Base-by-base conservation (phyloP, 2,113 vertebrate genomes). In the Galbula dea region DNA sequence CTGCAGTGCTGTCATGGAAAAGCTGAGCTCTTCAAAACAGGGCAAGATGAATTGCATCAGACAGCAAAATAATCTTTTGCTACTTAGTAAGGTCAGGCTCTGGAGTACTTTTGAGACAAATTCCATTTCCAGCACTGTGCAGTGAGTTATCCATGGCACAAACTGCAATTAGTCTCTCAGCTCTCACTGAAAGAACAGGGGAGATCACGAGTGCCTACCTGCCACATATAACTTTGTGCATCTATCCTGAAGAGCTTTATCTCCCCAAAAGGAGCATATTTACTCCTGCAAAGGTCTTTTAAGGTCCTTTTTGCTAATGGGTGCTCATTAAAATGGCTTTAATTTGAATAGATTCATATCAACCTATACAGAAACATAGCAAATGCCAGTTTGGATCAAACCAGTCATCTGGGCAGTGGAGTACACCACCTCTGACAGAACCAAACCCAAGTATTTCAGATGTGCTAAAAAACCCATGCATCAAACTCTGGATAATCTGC, bases 31-130 rank as follows among this genome's bases (percentile, higher is more conserved):
- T 67, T 83, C 84, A 72, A 76, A 95, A 76, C 29, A 66, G 45
- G 14, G 32, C 49, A 69, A 57, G 54, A 89, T 68, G 49, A 92
- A 91, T 13, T 73, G 46, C 71, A 90, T 74, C 32, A 89, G 57
- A 48, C 19, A 92, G 62, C 0, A 0, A 73, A 93, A 93, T 90
- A 89, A 94, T 92, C 22, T 95, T 88, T 67, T 83, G 68, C 65
- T 71, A 43, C 21, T 83, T 90, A 83, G 51, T 72, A 92, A 95
- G 83, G 61, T 93, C 83, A 86, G 57, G 46, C 49, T 61, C 77
- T 59, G 82, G 26, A 91, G 51, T 80, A 80, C 73, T 92, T 91
- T 55, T 76, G 59, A 87, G 78, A 76, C 59, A 74, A 90, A 94
- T 59, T 89, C 82, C 55, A 85, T 73, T 65, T 90, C 66, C 54